Percentiles rank a stretch among this genome's conserved stretches.
phyloP scores from a whole-genome alignment of 2,113 vertebrate species.

The Gorsachius goisagi region DNA sequence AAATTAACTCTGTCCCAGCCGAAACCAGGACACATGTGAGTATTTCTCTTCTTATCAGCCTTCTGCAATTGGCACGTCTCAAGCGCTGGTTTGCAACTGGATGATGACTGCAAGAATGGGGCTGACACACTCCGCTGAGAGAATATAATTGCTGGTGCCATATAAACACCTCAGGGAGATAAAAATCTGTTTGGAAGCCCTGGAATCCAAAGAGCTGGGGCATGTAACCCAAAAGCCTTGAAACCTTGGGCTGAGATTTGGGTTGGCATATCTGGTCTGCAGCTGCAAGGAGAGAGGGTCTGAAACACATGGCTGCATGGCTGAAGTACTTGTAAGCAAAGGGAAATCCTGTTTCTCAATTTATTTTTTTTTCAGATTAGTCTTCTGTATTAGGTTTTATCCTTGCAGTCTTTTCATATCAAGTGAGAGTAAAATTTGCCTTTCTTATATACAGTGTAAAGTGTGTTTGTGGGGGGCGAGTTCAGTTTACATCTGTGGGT shows the following conservation, averaged over 20 bases:
- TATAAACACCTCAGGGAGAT: not conserved
- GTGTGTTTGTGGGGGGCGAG: not conserved
- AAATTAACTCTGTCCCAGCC: no score
- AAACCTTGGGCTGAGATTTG: not conserved
- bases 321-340: not conserved
- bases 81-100: not conserved
- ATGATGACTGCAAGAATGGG: fast-evolving
- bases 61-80: not conserved
- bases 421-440: not conserved
- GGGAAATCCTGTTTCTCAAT: not conserved
- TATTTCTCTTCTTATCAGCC: not conserved
- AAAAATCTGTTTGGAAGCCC: not conserved
- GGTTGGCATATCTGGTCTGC: not conserved
- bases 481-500: not conserved
- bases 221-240: not conserved
- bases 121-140: not conserved
- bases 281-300: not conserved
- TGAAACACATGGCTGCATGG: not conserved
- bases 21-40: no score
- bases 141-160: not conserved
- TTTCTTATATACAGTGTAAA: not conserved
- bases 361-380: not conserved
- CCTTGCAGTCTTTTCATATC: not conserved
- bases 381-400: not conserved
- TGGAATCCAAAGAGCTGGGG: not conserved